These are phyloP conservation scores for Otis tarda DNA, from an alignment of 2,113 vertebrate species.

Conservation along the genomic window DNA sequence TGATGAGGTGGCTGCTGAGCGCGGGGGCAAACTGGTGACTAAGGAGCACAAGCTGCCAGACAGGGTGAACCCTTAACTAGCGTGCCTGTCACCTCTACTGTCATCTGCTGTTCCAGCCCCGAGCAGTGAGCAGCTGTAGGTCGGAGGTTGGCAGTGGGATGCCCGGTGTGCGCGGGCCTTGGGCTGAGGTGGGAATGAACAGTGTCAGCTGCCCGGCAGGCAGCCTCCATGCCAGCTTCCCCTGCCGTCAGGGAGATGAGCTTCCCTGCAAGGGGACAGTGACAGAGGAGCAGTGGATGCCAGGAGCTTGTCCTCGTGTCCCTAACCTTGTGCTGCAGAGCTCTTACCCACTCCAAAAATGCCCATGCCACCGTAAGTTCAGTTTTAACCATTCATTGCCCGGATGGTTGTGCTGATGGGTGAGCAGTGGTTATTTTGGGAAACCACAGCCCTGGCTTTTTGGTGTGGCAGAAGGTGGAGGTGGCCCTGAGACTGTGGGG, in stretches of 20 bases:
- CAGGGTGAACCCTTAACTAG: not conserved
- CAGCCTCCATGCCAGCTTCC: fast-evolving
- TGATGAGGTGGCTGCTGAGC: not conserved
- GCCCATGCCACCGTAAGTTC: fast-evolving
- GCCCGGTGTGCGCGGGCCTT: fast-evolving
- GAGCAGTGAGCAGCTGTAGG: not conserved
- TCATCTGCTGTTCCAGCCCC: fast-evolving
- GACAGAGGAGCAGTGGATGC: not conserved
- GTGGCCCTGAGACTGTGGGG: not conserved
- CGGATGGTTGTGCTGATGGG: not conserved
- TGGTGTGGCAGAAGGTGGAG: not conserved
- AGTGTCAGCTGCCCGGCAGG: not conserved
- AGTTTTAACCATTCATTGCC: not conserved
- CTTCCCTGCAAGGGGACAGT: too few species aligned
- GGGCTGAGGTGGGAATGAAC: not conserved
- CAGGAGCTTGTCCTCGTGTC: fast-evolving
- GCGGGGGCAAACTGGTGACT: not conserved
- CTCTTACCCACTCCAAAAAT: not conserved
- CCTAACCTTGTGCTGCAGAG: not conserved
- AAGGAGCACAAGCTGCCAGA: not conserved
- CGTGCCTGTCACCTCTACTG: not conserved
- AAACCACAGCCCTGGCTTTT: not conserved
- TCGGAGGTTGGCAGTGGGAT: not conserved
- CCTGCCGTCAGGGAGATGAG: not conserved
- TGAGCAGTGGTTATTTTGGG: not conserved